These are phyloP conservation scores for Xanthorhoe spadicearia DNA, from an alignment of 2,888 invertebrate species.

Conservation along the genomic window DNA sequence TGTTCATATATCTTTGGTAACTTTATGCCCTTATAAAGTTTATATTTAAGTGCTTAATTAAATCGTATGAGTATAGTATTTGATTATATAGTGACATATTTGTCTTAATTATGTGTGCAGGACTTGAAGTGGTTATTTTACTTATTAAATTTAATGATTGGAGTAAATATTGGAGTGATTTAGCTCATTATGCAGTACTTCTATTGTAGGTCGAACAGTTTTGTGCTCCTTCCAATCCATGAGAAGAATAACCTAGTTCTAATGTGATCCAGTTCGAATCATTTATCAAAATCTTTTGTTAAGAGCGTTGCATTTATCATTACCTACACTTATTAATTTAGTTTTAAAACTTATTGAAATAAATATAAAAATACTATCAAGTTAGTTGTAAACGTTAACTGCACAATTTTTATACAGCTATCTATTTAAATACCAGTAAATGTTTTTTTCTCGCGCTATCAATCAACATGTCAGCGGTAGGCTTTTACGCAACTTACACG, in stretches of 20 bases:
- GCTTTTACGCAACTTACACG: constrained; percentile 31
- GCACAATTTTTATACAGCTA: too few relatives aligned
- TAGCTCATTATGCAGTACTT: not conserved
- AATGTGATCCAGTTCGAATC: too few relatives aligned
- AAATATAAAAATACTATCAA: too few relatives aligned
- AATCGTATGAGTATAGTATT: constrained; percentile 18
- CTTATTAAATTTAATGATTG: constrained; percentile 5
- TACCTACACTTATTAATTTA: too few relatives aligned
- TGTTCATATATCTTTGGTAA: constrained; percentile 32
- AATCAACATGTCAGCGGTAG: constrained; percentile 32
- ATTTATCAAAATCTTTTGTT: too few relatives aligned
- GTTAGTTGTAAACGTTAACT: too few relatives aligned
- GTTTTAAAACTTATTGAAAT: too few relatives aligned
- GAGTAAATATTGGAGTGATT: not conserved
- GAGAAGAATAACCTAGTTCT: too few relatives aligned
- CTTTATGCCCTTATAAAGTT: constrained; percentile 30
- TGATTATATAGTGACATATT: constrained; percentile 21
- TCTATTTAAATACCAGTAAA: too few relatives aligned
- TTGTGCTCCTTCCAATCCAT: too few relatives aligned
- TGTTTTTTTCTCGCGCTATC: constrained; percentile 21
- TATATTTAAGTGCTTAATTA: constrained; percentile 32
- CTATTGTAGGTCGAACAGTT: too few relatives aligned
- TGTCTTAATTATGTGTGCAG: constrained; percentile 20
- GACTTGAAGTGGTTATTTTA: constrained; percentile 7
- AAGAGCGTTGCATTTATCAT: too few relatives aligned